Conservation (phyloP, 2,113 vertebrate species). For the Argyrosomus japonicus region DNA sequence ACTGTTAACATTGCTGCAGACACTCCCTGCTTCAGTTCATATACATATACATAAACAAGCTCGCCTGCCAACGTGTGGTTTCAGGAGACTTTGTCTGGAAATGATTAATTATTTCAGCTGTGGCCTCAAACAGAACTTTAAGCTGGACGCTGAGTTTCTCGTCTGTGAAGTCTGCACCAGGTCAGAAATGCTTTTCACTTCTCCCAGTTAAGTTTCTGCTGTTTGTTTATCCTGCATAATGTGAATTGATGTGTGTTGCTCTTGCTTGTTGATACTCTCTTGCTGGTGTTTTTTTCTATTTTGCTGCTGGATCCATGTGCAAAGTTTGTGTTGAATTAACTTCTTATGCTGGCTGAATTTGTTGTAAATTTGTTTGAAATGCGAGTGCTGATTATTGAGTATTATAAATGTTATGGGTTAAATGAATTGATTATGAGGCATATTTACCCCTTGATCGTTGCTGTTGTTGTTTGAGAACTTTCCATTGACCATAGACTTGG, state of each 20-base stretch:
- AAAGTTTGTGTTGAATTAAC: conserved; percentile 4
- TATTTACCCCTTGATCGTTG: conserved; percentile 10
- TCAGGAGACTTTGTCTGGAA: not conserved
- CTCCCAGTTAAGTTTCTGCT: not conserved
- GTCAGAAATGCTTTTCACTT: not conserved
- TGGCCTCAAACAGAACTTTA: not conserved
- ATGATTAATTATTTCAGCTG: conserved; percentile 18
- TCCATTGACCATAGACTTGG: not conserved
- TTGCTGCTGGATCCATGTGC: not conserved
- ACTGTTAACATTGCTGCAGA: not conserved
- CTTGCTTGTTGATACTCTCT: not conserved
- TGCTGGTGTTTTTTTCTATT: not conserved
- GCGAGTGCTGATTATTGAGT: not conserved
- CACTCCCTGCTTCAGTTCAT: not conserved
- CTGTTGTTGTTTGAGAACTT: conserved; percentile 4
- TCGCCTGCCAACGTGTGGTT: not conserved
- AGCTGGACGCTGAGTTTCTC: not conserved
- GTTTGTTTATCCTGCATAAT: not conserved
- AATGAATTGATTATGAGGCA: conserved; percentile 6
- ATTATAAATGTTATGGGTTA: not conserved
- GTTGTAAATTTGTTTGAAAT: not conserved
- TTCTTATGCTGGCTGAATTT: not conserved
- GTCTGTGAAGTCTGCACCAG: not conserved
- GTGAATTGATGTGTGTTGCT: not conserved
- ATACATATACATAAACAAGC: not conserved